Conservation (phyloP, 2,797 vertebrate species). For the Enteromius argenteus region DNA sequence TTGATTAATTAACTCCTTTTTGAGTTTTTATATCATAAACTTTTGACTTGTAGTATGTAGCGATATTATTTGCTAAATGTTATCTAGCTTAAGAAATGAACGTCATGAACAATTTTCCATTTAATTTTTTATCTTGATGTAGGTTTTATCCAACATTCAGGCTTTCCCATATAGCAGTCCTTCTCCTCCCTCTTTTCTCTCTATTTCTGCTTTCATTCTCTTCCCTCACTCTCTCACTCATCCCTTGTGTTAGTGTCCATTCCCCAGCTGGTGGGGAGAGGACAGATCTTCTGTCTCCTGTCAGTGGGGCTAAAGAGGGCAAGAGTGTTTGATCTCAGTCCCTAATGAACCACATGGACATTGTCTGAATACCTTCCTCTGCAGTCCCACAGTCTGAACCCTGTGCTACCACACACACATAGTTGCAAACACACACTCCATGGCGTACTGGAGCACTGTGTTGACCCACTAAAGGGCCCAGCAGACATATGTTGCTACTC, state of each 20-base stretch:
- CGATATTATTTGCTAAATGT: background rate
- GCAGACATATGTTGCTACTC: slow-evolving; percentile 5
- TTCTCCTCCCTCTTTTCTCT: background rate
- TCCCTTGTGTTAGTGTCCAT: slow-evolving; percentile 23
- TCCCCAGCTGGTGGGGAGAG: slow-evolving; percentile 60
- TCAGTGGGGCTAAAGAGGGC: slow-evolving; percentile 56
- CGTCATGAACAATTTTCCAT: background rate
- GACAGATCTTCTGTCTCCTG: slow-evolving; percentile 58
- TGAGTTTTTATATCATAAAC: background rate
- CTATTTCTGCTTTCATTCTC: slow-evolving; percentile 17
- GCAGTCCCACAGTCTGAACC: slow-evolving; percentile 39
- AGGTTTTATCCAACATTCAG: background rate
- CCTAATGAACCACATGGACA: slow-evolving; percentile 55
- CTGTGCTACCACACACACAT: slow-evolving; percentile 11
- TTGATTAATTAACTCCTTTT: background rate
- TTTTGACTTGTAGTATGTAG: background rate
- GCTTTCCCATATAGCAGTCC: background rate
- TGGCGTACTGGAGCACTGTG: background rate
- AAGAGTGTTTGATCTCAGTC: slow-evolving; percentile 56
- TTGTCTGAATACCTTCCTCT: slow-evolving; percentile 56
- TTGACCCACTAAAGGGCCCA: slow-evolving; percentile 29
- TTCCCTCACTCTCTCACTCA: slow-evolving; percentile 8
- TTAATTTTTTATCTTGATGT: background rate
- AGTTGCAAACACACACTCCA: background rate
- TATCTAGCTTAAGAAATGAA: background rate